Percentiles rank a stretch among this genome's conserved stretches.
Evolutionary conservation across 1,140 invertebrate genomes (phyloP).

Genomic region (Drosophila sucinea): DNA sequence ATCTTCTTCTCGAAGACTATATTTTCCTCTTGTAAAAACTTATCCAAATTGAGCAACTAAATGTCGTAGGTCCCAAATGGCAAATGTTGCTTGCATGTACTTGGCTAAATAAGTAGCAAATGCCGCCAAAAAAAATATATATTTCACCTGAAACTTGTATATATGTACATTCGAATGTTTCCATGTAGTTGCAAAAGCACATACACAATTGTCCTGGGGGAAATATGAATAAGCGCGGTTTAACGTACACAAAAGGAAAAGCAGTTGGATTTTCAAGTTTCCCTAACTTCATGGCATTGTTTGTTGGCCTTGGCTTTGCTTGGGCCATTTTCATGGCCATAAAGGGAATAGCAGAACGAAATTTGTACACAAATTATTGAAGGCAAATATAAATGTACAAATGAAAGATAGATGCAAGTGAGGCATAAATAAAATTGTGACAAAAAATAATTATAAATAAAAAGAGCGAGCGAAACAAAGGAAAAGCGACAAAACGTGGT

Average conservation of each 20-base stretch:
- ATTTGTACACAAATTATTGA: conserved; percentile 78
- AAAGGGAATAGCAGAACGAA: conserved; percentile 59
- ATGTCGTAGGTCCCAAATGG: not conserved
- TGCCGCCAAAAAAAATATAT: not conserved
- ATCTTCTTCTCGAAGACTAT: no score
- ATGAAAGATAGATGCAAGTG: conserved; percentile 19
- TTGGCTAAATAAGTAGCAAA: not conserved
- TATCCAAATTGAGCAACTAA: no score
- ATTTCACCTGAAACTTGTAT: not conserved
- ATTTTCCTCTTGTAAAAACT: no score
- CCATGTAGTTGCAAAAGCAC: conserved; percentile 22
- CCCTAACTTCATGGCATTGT: conserved; percentile 44
- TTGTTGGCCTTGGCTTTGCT: conserved; percentile 31
- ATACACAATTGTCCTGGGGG: conserved; percentile 64
- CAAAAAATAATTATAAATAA: conserved; percentile 76
- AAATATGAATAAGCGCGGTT: conserved; percentile 71
- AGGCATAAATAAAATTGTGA: conserved; percentile 59
- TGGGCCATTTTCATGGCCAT: conserved; percentile 68
- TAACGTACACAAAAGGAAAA: conserved; percentile 39
- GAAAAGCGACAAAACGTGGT: conserved; percentile 30
- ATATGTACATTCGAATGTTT: not conserved
- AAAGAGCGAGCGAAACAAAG: not conserved
- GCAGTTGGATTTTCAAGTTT: conserved; percentile 36
- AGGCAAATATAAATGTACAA: conserved; percentile 49
- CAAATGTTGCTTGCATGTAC: not conserved